Conservation (phyloP, 2,797 vertebrate species). For the Falco berigora region DNA sequence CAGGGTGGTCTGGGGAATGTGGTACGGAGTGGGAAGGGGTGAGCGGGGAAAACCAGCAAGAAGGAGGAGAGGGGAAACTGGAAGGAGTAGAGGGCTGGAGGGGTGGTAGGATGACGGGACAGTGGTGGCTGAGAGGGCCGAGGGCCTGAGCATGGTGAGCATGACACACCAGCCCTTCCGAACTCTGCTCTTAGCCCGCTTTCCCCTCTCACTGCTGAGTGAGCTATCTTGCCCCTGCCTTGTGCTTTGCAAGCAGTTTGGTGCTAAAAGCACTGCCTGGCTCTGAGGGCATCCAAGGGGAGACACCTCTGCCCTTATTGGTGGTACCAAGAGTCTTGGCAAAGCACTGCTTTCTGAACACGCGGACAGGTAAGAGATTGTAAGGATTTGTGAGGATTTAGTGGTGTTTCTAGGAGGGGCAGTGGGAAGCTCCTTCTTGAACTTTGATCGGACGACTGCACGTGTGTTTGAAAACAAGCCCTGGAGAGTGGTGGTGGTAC, state of each 20-base stretch:
- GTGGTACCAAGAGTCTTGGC: accelerated
- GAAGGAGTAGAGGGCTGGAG: neutral
- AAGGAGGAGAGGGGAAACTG: neutral
- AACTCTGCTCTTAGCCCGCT: no score
- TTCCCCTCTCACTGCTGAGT: accelerated
- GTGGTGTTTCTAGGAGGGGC: no score
- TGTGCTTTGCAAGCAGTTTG: neutral
- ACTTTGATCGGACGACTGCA: accelerated
- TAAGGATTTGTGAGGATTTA: neutral
- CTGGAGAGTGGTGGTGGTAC: no score
- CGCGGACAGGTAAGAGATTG: accelerated
- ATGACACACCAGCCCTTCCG: no score
- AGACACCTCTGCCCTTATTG: neutral
- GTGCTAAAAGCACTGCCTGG: neutral
- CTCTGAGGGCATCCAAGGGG: neutral
- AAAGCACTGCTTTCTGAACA: accelerated
- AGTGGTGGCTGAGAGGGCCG: neutral
- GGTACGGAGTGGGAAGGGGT: neutral
- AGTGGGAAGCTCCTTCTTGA: neutral
- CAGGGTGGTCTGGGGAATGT: neutral
- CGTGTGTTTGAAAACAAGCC: neutral
- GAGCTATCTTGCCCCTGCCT: neutral
- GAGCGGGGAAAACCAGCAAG: neutral
- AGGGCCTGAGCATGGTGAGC: neutral
- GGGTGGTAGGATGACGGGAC: neutral